Evolutionary conservation across 2,888 invertebrate genomes (phyloP).

Genomic region (Philhelius pedissequus): DNA sequence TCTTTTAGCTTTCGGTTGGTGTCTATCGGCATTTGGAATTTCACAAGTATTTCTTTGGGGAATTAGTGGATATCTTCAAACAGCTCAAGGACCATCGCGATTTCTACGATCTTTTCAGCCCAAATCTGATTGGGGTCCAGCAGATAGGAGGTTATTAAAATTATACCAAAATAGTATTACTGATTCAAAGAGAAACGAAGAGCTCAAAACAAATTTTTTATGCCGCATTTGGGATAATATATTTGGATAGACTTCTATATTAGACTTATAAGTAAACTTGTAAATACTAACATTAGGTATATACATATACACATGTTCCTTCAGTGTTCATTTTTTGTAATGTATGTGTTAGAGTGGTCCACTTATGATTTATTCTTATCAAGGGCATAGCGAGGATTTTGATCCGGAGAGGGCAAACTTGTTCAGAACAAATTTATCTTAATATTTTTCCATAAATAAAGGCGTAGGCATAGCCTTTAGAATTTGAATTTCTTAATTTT

Average conservation of each 20-base stretch:
- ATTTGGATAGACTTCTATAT: constrained; percentile 71
- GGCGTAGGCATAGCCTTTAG: too few relatives aligned
- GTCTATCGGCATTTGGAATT: constrained; percentile 79
- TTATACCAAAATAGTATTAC: constrained; percentile 77
- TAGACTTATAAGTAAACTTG: too few relatives aligned
- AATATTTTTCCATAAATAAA: too few relatives aligned
- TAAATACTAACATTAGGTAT: too few relatives aligned
- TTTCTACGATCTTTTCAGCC: constrained; percentile 75
- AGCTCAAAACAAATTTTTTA: constrained; percentile 73
- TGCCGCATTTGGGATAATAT: constrained; percentile 76
- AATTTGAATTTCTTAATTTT: too few relatives aligned
- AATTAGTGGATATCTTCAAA: constrained; percentile 71
- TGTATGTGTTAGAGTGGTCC: too few relatives aligned
- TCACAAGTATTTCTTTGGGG: constrained; percentile 79
- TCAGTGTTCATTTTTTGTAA: too few relatives aligned
- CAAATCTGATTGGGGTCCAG: constrained; percentile 75
- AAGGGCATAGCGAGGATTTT: too few relatives aligned
- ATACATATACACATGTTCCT: too few relatives aligned
- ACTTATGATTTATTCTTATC: too few relatives aligned
- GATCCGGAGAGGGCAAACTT: too few relatives aligned
- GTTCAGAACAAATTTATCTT: too few relatives aligned
- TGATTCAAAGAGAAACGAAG: constrained; percentile 71
- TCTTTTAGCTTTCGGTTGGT: constrained; percentile 79
- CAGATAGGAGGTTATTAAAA: constrained; percentile 76
- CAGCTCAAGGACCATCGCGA: constrained; percentile 70